These are phyloP conservation scores for Ceratina calcarata DNA, from an alignment of 1,140 invertebrate genomes.

Conservation along the genomic window DNA sequence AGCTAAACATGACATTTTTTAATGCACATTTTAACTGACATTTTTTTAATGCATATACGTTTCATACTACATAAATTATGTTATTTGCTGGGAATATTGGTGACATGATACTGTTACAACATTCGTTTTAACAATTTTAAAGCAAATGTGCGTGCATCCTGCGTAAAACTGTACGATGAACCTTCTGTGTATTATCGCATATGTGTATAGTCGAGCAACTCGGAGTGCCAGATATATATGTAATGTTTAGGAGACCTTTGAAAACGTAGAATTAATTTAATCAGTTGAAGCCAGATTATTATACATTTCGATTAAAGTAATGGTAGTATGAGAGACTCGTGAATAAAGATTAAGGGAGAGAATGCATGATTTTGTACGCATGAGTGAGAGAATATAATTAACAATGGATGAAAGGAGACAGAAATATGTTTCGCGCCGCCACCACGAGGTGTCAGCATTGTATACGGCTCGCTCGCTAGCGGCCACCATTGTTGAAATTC, in stretches of 20 bases:
- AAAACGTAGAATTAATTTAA: neutral
- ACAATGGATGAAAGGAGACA: slow-evolving; percentile 37
- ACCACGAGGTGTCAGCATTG: slow-evolving; percentile 73
- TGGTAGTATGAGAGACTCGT: neutral
- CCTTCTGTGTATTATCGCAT: neutral
- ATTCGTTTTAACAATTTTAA: neutral
- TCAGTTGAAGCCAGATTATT: neutral
- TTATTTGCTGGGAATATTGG: neutral
- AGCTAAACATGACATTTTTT: too few relatives aligned
- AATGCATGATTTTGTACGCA: neutral
- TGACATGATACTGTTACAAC: neutral
- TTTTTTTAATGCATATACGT: too few relatives aligned
- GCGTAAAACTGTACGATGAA: neutral
- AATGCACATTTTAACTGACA: too few relatives aligned
- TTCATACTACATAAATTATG: neutral
- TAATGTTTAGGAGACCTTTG: neutral
- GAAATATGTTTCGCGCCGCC: slow-evolving; percentile 58
- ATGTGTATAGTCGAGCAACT: neutral
- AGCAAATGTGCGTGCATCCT: neutral
- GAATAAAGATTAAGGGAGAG: neutral
- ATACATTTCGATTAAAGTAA: neutral
- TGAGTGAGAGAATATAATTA: slow-evolving; percentile 7
- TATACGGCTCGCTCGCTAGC: slow-evolving; percentile 67
- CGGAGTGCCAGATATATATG: neutral
- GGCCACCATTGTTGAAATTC: slow-evolving; percentile 79